phyloP scores from a whole-genome alignment of 1,140 invertebrate genomes.

The Macrobrachium nipponense region DNA sequence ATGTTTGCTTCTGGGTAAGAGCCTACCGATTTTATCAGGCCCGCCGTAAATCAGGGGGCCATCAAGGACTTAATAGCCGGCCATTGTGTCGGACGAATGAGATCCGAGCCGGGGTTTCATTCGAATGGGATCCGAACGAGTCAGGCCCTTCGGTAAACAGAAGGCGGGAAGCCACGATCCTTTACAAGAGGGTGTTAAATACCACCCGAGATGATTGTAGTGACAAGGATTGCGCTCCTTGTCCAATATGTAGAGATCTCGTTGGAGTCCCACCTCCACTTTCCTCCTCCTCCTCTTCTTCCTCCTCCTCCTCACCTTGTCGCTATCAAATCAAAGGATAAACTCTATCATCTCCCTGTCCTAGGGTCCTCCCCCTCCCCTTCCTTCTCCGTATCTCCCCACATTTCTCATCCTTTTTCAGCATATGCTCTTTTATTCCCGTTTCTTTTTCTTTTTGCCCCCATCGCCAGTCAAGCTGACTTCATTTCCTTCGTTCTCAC shows the following conservation, averaged over 20 bases:
- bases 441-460: not conserved
- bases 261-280: not conserved
- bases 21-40: slow-evolving; percentile 26
- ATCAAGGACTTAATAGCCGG: slow-evolving; percentile 1
- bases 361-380: not conserved
- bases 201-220: slow-evolving; percentile 18
- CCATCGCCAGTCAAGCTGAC: not conserved
- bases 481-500: not conserved
- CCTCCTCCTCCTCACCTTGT: not conserved
- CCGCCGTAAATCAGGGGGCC: slow-evolving; percentile 20
- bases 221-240: slow-evolving; percentile 22
- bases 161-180: slow-evolving; percentile 1
- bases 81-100: slow-evolving; percentile 23
- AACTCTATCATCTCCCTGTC: not conserved
- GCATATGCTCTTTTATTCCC: not conserved
- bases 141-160: not conserved
- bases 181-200: slow-evolving; percentile 21
- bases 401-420: not conserved
- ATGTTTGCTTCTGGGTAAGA: slow-evolving; percentile 35
- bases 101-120: not conserved
- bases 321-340: not conserved
- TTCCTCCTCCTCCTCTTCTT: not conserved
- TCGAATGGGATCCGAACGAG: not conserved
- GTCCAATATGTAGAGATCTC: slow-evolving; percentile 33
- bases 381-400: not conserved